Evolutionary conservation across 2,113 vertebrate genomes (phyloP).

Genomic region (Thalassarche chlororhynchos): DNA sequence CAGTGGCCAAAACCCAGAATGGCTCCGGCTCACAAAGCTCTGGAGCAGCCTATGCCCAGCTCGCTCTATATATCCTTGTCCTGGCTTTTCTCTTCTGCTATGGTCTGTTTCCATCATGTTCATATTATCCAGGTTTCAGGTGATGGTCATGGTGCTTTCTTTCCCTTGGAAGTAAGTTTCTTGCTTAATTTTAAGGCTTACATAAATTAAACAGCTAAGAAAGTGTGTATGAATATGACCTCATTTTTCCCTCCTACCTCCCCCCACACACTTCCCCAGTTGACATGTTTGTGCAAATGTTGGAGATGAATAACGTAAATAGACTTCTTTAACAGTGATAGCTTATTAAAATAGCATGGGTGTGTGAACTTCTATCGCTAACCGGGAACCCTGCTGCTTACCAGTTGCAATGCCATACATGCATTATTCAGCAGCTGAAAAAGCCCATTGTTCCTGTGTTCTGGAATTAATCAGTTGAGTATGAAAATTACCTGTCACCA

Average conservation of each 20-base stretch:
- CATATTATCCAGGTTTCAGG: not conserved
- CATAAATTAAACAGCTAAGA: conserved; percentile 63
- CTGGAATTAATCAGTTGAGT: conserved; percentile 63
- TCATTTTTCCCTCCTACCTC: conserved; percentile 67
- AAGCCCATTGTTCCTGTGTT: conserved; percentile 56
- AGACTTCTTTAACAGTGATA: conserved; percentile 60
- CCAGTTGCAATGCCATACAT: conserved; percentile 45
- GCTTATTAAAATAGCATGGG: conserved; percentile 69
- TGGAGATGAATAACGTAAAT: conserved; percentile 68
- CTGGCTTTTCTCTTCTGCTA: not conserved
- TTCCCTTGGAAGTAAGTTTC: not conserved
- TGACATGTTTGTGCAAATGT: conserved; percentile 68
- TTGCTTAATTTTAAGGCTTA: conserved; percentile 50
- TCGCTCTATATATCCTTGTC: not conserved
- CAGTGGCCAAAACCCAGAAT: not conserved
- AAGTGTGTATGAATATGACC: conserved; percentile 54
- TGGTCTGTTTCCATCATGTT: not conserved
- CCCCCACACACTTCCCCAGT: conserved; percentile 65
- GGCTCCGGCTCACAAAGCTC: not conserved
- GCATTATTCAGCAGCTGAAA: conserved; percentile 63
- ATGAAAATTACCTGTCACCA: conserved; percentile 68
- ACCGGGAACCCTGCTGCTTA: conserved; percentile 59
- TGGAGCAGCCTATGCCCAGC: not conserved
- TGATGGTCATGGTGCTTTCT: not conserved
- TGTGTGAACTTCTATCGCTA: conserved; percentile 61